Base-by-base conservation (phyloP, 2,113 vertebrate genomes). In the Eclectus roratus region DNA sequence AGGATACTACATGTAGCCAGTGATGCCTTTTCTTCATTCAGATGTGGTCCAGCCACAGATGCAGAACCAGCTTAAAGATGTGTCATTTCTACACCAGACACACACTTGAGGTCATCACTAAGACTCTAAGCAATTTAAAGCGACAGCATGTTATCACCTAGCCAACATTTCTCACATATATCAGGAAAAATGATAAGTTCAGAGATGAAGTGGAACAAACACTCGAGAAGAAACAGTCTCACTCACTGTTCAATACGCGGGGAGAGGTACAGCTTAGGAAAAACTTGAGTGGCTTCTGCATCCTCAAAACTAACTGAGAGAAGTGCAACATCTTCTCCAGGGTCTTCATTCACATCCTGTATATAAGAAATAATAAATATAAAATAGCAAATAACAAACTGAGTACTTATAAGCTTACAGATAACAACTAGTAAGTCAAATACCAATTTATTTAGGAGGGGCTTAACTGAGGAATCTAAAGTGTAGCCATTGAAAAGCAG, bases 221-320 rank as follows among this genome's bases (percentile, higher is more conserved):
- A 28, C 17, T 61, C 6, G 18, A 93, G 85, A 17, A 86, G 61
- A 86, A 58, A 33, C 17, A 6, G 31, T 83, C n/a, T 74, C 11
- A 98, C 99, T 99, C 97, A 99, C 99, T 99, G 99, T 97, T 99
- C 99, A 80, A 99, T 99, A 95, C 99, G 99, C 4, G 99, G 99
- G 61, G 99, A 99, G 68, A 99, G 98, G 96, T 98, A 99, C 60
- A 99, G 98, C 94, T 99, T 99, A 15, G 99, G 99, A 89, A 99
- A 99, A 92, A 99, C 99, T 91, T 99, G 99, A 86, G 99, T 99
- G 77, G 99, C 99, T 97, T 99, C 99, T n/a, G 99, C 98, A 24
- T 99, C 99, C 92, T 99, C 99, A 95, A 99, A 99, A 95, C 99
- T 99, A 92, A 99, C 99, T 0, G 99, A 99, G 31, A 99, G 98